phyloP scores from a whole-genome alignment of 2,888 invertebrate species.

The Drosophila pegasa region DNA sequence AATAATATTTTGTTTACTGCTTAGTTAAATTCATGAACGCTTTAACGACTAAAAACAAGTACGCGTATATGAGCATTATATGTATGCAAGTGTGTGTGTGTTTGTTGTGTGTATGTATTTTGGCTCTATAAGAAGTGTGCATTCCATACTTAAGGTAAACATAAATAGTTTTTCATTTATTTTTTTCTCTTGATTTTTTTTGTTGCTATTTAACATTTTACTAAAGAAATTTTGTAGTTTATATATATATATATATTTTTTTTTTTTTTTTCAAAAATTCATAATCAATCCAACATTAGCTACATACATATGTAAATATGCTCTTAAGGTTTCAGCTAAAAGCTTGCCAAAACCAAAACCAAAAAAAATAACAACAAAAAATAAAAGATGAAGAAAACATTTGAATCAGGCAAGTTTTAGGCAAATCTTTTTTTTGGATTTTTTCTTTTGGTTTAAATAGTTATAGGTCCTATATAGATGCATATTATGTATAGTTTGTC shows the following conservation, averaged over 20 bases:
- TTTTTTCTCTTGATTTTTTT: constrained; percentile 23
- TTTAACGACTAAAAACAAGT: constrained; percentile 69
- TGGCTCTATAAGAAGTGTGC: constrained; percentile 37
- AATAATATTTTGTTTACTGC: constrained; percentile 41
- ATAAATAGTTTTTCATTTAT: constrained; percentile 34
- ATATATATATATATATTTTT: constrained; percentile 36
- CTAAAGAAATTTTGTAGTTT: constrained; percentile 65
- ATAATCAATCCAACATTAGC: constrained; percentile 75
- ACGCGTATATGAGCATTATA: constrained; percentile 74
- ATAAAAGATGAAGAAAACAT: neutral
- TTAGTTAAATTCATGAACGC: constrained; percentile 63
- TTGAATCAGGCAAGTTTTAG: constrained; percentile 14
- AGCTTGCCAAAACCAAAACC: neutral
- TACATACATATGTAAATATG: constrained; percentile 69
- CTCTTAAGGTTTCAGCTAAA: constrained; percentile 26
- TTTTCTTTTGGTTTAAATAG: constrained; percentile 17
- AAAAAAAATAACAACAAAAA: no score
- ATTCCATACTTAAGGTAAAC: constrained; percentile 41
- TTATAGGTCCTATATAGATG: constrained; percentile 52
- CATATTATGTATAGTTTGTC: constrained; percentile 43
- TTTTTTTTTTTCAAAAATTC: constrained; percentile 39
- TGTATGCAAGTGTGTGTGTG: constrained; percentile 46
- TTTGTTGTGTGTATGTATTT: constrained; percentile 17
- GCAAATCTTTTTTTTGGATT: constrained; percentile 4
- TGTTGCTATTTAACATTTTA: constrained; percentile 54